Percentiles rank a stretch among this genome's conserved stretches.
Conservation (phyloP, 1,140 invertebrate genomes). For the Conopomorpha cramerella region DNA sequence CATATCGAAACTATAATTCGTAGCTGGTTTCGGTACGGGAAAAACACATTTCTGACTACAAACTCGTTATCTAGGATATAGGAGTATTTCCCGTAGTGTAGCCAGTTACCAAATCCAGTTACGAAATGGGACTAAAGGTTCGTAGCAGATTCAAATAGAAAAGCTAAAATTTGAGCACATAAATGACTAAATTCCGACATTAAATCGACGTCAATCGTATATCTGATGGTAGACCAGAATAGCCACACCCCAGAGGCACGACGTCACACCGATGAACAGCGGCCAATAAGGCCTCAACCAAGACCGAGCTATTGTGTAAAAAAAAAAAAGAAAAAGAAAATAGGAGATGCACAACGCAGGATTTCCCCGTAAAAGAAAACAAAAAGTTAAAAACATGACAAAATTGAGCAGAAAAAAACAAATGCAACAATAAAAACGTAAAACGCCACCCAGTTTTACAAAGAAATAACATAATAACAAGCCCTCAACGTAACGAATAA, state of each 20-base stretch:
- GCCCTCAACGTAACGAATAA: neutral
- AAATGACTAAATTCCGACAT: no score
- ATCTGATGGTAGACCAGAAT: conserved; percentile 60
- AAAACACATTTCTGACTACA: no score
- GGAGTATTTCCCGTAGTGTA: no score
- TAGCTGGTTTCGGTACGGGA: no score
- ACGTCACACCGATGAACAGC: conserved; percentile 68
- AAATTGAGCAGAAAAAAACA: conserved; percentile 14
- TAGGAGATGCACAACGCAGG: conserved; percentile 31
- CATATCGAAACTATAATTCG: neutral
- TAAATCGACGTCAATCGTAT: conserved; percentile 29
- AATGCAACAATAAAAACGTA: conserved; percentile 42
- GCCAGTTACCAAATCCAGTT: no score
- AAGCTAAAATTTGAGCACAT: neutral
- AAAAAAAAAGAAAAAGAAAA: no score
- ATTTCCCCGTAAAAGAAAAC: conserved; percentile 9
- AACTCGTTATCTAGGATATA: no score
- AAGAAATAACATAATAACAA: conserved; percentile 12
- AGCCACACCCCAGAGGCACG: conserved; percentile 74
- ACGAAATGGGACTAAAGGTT: no score
- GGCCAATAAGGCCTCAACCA: conserved; percentile 61
- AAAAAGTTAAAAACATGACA: conserved; percentile 14
- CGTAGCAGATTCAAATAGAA: neutral
- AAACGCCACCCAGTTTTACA: conserved; percentile 11
- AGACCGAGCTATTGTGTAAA: conserved; percentile 34